Conservation (phyloP, 2,888 invertebrate genomes). For the Chrysolina haemoptera region DNA sequence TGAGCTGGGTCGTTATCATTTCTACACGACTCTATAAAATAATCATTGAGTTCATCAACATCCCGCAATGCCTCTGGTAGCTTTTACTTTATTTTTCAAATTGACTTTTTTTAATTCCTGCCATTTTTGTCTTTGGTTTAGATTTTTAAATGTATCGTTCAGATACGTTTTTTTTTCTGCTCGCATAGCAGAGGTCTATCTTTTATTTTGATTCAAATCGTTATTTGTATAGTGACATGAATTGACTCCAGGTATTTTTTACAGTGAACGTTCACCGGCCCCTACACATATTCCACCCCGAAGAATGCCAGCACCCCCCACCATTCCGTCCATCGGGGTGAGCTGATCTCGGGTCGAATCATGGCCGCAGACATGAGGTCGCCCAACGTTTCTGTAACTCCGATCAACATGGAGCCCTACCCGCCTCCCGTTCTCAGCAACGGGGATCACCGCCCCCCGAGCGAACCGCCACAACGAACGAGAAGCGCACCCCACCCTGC, state of each 20-base stretch:
- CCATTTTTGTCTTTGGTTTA: too few species aligned
- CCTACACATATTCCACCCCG: slow-evolving; percentile 41
- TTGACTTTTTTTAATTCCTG: too few species aligned
- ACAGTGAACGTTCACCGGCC: slow-evolving; percentile 29
- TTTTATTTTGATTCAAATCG: too few species aligned
- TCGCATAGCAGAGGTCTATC: too few species aligned
- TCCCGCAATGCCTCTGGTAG: too few species aligned
- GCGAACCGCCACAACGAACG: slow-evolving; percentile 56
- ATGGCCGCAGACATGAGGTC: slow-evolving; percentile 69
- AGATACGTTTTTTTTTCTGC: too few species aligned
- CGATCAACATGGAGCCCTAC: slow-evolving; percentile 77
- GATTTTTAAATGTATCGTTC: too few species aligned
- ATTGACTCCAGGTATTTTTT: background rate
- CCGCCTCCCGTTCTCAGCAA: slow-evolving; percentile 45
- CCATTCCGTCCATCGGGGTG: slow-evolving; percentile 57
- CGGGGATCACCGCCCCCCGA: slow-evolving; percentile 46
- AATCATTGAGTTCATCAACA: too few species aligned
- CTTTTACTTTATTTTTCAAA: too few species aligned
- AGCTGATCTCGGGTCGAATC: slow-evolving; percentile 64
- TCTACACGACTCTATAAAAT: too few species aligned
- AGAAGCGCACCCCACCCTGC: slow-evolving; percentile 57
- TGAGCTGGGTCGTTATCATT: too few species aligned
- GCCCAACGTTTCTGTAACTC: slow-evolving; percentile 83
- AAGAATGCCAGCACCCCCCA: slow-evolving; percentile 52
- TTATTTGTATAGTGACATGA: background rate